Evolutionary conservation across 1,140 invertebrate species (phyloP).

Genomic region (Pantala flavescens): DNA sequence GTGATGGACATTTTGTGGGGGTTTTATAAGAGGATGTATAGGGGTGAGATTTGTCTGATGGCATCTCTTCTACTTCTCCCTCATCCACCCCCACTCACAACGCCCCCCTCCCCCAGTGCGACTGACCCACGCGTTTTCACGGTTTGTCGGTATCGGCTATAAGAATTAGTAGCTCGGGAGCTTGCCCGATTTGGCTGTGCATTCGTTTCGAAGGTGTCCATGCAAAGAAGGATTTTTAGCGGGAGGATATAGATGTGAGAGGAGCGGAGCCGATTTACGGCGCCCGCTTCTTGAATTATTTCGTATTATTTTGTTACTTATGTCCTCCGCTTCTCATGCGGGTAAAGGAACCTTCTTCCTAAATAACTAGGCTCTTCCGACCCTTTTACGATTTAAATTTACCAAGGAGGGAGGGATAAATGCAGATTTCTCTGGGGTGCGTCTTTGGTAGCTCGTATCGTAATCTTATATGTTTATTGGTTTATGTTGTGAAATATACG

Average conservation of each 20-base stretch:
- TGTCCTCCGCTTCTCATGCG: too few species aligned
- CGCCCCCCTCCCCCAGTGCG: neutral
- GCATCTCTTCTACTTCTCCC: neutral
- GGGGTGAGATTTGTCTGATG: neutral
- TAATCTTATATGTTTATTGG: too few species aligned
- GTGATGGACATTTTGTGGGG: neutral
- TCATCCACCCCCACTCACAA: neutral
- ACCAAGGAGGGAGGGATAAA: too few species aligned
- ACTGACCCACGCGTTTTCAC: neutral
- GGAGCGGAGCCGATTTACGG: too few species aligned
- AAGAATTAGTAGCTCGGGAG: neutral
- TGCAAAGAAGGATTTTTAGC: slow-evolving; percentile 5
- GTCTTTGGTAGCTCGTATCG: too few species aligned
- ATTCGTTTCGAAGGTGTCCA: neutral
- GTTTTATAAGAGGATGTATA: slow-evolving; percentile 4
- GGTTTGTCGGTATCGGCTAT: neutral
- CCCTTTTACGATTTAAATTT: too few species aligned
- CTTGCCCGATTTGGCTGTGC: neutral
- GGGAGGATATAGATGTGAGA: neutral
- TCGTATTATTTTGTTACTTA: too few species aligned
- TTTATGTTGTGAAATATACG: too few species aligned
- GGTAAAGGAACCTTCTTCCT: too few species aligned
- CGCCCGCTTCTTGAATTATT: too few species aligned
- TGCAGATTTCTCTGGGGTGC: too few species aligned
- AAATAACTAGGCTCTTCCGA: too few species aligned